Evolutionary conservation across 2,888 invertebrate genomes (phyloP), one percentile per base, ranked within the genome.

Genomic region (Xestia ashworthii): DNA sequence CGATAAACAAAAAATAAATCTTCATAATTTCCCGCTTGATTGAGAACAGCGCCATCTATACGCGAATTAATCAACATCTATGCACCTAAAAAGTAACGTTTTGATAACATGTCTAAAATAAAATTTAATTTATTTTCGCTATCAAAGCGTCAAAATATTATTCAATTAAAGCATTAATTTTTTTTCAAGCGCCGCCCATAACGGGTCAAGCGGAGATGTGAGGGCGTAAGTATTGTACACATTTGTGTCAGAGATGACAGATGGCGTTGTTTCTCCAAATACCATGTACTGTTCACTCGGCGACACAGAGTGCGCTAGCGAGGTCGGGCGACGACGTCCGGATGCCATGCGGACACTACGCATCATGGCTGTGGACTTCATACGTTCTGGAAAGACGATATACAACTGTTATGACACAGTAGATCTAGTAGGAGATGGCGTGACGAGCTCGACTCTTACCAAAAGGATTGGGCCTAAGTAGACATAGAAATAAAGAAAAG

Each of bases 181-280:
- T 66, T 92, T 91, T 71, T 95, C 96, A 32, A 96, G 84, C 3
- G 93, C 95, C 0, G 95, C 95, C 96, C 96, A 96, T 3, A 85
- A 76, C 0, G 95, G 95, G 78, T 94, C 93, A 0, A 96, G 92
- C 0, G 92, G 92, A 2, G 88, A 81, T 14, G 78, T 71, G 12
- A 78, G 46, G 8, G 74, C 70, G 62, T 76, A 83, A 0, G 84
- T 46, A 58, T 75, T 81, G 84, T 85, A 89, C 0, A 62, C 70
- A 74, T 80, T 81, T 66, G 73, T 81, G 72, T 92, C 92, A 3
- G 78, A 65, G 4, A 87, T 71, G 9, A 87, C 79, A 55, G 90
- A 78, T 46, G 90, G 89, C 80, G 92, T 16, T 8, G 88, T 68
- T 1, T 90, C 90, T 0, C 91, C 93, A 81, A 90, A 91, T 64